Conservation (phyloP, 1,140 invertebrate genomes). For the Drosophila kepulauana region DNA sequence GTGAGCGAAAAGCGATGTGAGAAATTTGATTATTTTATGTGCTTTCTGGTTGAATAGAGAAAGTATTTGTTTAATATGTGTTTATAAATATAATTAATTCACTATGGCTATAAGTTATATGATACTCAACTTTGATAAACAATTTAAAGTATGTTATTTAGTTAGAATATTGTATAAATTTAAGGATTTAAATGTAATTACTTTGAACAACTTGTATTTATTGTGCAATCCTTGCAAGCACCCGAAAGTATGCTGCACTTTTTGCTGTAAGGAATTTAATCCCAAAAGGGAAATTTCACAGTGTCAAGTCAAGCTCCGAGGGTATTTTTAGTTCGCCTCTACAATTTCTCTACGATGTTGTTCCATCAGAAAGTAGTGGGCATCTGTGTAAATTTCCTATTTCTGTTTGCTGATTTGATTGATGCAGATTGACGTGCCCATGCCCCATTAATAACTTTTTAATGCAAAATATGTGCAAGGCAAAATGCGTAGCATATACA, state of each 20-base stretch:
- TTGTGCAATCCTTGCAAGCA: neutral
- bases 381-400: constrained; percentile 39
- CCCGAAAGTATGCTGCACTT: constrained; percentile 1
- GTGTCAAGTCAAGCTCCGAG: neutral
- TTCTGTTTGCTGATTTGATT: constrained; percentile 63
- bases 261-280: neutral
- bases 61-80: too few species aligned
- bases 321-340: neutral
- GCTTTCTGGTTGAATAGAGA: neutral
- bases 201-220: neutral
- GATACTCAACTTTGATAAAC: neutral
- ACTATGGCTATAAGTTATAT: neutral
- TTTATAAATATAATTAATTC: constrained; percentile 1
- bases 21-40: neutral
- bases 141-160: neutral
- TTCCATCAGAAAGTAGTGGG: neutral
- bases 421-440: constrained; percentile 67
- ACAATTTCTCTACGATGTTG: neutral
- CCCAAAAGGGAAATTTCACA: neutral
- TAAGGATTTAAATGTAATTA: neutral
- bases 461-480: constrained; percentile 47
- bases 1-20: neutral
- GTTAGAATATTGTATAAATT: neutral
- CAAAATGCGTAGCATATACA: constrained; percentile 42
- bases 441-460: constrained; percentile 70